Evolutionary conservation across 2,888 invertebrate species (phyloP).

Genomic region (Exephanes ischioxanthus): DNA sequence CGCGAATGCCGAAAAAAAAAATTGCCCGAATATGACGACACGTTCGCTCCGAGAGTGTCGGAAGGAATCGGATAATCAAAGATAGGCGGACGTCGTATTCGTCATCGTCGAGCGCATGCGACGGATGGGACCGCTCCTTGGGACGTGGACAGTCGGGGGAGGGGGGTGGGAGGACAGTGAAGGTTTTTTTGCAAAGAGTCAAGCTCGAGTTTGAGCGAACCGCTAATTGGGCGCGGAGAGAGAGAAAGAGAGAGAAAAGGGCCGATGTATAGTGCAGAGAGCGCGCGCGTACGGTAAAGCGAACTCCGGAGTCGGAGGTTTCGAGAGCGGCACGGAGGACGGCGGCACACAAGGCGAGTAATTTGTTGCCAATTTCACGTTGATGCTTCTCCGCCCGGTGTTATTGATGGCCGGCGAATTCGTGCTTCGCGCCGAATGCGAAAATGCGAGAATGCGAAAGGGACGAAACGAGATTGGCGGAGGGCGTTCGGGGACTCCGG

Average conservation of each 20-base stretch:
- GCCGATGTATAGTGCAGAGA: constrained; percentile 67
- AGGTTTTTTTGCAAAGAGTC: constrained; percentile 46
- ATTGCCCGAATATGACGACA: neutral
- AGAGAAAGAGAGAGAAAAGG: neutral
- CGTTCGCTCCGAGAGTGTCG: neutral
- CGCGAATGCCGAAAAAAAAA: neutral
- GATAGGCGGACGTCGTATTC: constrained; percentile 42
- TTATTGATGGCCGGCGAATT: constrained; percentile 71
- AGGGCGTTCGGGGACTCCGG: constrained; percentile 17
- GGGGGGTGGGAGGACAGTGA: neutral
- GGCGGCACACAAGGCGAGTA: constrained; percentile 73
- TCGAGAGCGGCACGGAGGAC: constrained; percentile 55
- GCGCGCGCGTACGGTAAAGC: constrained; percentile 55
- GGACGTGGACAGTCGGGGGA: constrained; percentile 2
- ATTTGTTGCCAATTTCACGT: constrained; percentile 82
- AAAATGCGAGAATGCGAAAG: constrained; percentile 66
- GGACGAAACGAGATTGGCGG: neutral
- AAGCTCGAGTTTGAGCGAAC: constrained; percentile 74
- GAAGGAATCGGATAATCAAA: constrained; percentile 30
- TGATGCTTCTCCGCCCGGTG: constrained; percentile 72
- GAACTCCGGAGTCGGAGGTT: constrained; percentile 31
- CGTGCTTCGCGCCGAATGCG: constrained; percentile 68
- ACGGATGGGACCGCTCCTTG: constrained; percentile 30
- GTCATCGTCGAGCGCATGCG: constrained; percentile 55
- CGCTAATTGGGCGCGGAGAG: constrained; percentile 81